Conservation (phyloP, 2,797 vertebrate genomes). For the Pipistrellus kuhlii region DNA sequence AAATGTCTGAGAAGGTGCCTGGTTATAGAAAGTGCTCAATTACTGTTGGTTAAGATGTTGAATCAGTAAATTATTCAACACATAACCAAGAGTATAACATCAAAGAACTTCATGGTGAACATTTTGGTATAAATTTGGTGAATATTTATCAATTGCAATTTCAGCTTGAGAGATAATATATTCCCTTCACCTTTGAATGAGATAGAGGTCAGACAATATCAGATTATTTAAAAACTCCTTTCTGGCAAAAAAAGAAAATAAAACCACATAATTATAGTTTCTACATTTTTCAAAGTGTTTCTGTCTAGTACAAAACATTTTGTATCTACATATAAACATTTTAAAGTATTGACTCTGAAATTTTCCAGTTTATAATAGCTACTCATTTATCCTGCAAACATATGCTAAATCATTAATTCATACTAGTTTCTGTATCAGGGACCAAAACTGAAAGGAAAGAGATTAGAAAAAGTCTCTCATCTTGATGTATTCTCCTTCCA, state of each 20-base stretch:
- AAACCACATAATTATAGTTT: not conserved
- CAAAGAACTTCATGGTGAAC: not conserved
- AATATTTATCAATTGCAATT: slow-evolving; percentile 19
- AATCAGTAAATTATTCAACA: not conserved
- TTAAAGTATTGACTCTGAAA: not conserved
- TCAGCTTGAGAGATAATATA: not conserved
- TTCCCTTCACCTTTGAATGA: not conserved
- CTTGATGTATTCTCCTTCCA: not conserved
- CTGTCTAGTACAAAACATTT: slow-evolving; percentile 29
- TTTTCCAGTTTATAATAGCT: slow-evolving; percentile 11
- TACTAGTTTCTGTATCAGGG: not conserved
- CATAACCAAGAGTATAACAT: not conserved
- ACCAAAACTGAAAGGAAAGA: not conserved
- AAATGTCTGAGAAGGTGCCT: not conserved
- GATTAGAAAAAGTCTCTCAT: not conserved
- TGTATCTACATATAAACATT: not conserved
- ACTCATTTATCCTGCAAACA: not conserved
- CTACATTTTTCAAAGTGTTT: not conserved
- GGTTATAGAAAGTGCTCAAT: not conserved
- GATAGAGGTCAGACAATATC: not conserved
- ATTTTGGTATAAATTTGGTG: not conserved
- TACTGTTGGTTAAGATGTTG: slow-evolving; percentile 22
- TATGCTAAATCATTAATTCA: not conserved
- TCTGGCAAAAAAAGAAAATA: not conserved
- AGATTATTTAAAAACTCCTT: slow-evolving; percentile 41